Base-by-base conservation (phyloP, 2,113 vertebrate species). In the Noturus placidus region DNA sequence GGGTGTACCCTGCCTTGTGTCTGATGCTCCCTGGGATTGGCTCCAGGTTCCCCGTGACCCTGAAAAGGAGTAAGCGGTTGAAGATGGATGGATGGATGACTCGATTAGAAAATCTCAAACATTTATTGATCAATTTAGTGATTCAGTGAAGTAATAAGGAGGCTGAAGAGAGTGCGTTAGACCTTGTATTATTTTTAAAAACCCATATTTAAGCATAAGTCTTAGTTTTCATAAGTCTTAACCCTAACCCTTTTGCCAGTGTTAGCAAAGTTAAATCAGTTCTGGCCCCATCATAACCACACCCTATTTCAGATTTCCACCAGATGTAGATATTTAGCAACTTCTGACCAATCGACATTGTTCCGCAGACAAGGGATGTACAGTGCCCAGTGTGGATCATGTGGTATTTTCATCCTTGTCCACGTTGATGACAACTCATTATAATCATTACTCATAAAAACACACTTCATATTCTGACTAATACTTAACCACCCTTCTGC, bases 371-470 rank as follows among this genome's bases (percentile, higher is more conserved):
- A 70, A 84, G n/a, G 65, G n/a, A 35, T 1, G 57, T 42, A 59
- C 56, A 82, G 79, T 59, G 82, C 27, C 27, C 4, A 13, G 56
- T 27, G 22, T 70, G 61, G 59, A 67, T 54, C 52, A 35, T 79
- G 61, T 38, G 82, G 79, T 69, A 33, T 84, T 88, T 88, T 50
- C 74, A 38, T 57, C 61, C 72, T 88, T 69, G 81, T 72, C 46
- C 20, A 65, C 65, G 80, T 27, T 56, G 74, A 69, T 78, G 56
- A 79, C 72, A 78, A 20, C 72, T 52, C 70, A 63, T 84, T 77
- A 84, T 46, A 38, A 76, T 87, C 80, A 87, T 87, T 69, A 76
- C 63, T 82, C 79, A 72, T 70, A 27, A 57, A 82, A 74, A 74
- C 52, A 82, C 27, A 46, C 52, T 42, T 33, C 76, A 79, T 54